These are phyloP conservation scores for Argya squamiceps DNA, from an alignment of 2,797 vertebrate genomes.

Conservation along the genomic window DNA sequence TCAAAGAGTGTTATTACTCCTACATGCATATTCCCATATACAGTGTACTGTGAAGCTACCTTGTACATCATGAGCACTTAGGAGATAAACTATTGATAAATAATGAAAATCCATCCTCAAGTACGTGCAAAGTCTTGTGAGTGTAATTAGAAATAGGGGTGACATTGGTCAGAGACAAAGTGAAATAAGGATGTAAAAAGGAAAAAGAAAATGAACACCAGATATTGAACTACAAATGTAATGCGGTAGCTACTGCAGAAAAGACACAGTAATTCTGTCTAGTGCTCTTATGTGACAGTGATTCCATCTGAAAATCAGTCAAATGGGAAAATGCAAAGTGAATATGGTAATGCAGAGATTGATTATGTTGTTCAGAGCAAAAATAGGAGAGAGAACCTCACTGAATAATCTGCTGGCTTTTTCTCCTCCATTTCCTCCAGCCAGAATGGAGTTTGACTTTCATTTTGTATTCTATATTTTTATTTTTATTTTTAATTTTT, in stretches of 20 bases:
- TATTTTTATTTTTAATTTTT: not conserved
- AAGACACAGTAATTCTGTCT: not conserved
- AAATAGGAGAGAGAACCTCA: not conserved
- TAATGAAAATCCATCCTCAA: not conserved
- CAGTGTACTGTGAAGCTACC: not conserved
- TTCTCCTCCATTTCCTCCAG: not conserved
- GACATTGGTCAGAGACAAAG: not conserved
- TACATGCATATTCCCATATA: not conserved
- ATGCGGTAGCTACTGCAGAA: not conserved
- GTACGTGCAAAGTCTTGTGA: not conserved
- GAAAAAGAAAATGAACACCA: not conserved
- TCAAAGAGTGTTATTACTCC: not conserved
- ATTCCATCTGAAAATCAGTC: slow-evolving; percentile 28
- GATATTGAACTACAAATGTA: slow-evolving; percentile 6
- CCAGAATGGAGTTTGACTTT: not conserved
- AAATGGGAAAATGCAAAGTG: slow-evolving; percentile 26
- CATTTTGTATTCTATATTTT: not conserved
- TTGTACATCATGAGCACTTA: not conserved
- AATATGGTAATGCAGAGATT: slow-evolving; percentile 32
- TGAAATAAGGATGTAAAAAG: not conserved
- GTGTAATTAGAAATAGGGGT: not conserved
- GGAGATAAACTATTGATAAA: not conserved
- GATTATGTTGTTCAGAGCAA: slow-evolving; percentile 21
- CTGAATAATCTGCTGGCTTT: not conserved
- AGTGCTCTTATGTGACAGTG: not conserved